These are phyloP conservation scores for Astatotilapia flaviijosephi DNA, from an alignment of 2,113 vertebrate genomes.

Conservation along the genomic window DNA sequence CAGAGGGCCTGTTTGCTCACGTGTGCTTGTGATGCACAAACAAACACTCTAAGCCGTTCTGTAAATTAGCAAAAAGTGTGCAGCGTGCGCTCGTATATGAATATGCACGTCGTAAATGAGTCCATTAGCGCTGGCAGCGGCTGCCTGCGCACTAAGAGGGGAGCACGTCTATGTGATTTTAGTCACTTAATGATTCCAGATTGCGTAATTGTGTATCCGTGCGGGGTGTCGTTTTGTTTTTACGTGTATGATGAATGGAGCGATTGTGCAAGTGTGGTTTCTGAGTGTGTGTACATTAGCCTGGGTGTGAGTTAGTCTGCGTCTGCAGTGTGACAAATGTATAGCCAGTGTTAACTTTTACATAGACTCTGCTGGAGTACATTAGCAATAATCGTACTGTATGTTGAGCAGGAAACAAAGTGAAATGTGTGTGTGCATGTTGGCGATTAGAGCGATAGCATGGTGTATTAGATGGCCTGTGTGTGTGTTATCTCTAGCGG, in stretches of 20 bases:
- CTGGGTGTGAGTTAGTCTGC: conserved; percentile 30
- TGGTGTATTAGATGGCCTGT: conserved; percentile 17
- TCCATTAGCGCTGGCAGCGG: conserved; percentile 46
- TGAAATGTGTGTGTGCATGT: not conserved
- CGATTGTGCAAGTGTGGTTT: not conserved
- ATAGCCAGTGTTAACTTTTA: not conserved
- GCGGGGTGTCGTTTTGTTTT: not conserved
- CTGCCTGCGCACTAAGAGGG: not conserved
- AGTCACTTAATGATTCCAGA: conserved; percentile 31
- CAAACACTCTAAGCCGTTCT: conserved; percentile 51
- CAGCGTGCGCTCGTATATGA: conserved; percentile 35
- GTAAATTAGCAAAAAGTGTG: conserved; percentile 48
- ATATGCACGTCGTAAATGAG: conserved; percentile 50
- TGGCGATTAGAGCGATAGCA: conserved; percentile 4
- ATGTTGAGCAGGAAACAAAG: not conserved
- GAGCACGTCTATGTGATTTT: conserved; percentile 32
- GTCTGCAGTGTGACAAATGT: conserved; percentile 36
- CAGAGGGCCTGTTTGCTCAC: conserved; percentile 32
- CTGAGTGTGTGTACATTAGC: conserved; percentile 30
- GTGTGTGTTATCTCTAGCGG: conserved; percentile 58
- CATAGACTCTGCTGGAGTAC: not conserved
- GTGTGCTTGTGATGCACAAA: conserved; percentile 54
- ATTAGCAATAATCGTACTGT: not conserved
- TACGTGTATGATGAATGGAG: not conserved
- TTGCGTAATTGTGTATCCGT: not conserved